Evolutionary conservation across 2,888 invertebrate genomes (phyloP).

Genomic region (Melanostoma scalare): DNA sequence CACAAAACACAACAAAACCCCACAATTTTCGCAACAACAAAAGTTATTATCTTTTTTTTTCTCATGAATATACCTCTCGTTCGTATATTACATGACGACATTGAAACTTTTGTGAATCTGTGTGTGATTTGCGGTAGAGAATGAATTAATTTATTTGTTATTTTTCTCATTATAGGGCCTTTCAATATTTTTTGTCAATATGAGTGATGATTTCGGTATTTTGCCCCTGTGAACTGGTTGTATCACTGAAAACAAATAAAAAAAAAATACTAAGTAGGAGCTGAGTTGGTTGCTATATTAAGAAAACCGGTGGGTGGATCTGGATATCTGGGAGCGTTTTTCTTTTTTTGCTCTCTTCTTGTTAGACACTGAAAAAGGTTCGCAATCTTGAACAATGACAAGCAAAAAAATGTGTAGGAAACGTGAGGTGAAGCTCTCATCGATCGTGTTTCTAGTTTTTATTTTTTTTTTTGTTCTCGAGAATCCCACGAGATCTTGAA

Average conservation of each 20-base stretch:
- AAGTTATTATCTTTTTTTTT: constrained; percentile 18
- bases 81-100: constrained; percentile 55
- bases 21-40: background rate
- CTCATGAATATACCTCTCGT: too few relatives aligned
- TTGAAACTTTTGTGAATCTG: constrained; percentile 43
- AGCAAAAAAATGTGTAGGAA: constrained; percentile 54
- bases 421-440: constrained; percentile 38
- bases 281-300: constrained; percentile 45
- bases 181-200: constrained; percentile 25
- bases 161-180: constrained; percentile 17
- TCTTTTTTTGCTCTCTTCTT: constrained; percentile 23
- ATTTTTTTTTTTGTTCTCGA: constrained; percentile 7
- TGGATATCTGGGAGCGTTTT: constrained; percentile 43
- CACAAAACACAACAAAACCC: too few relatives aligned
- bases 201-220: constrained; percentile 32
- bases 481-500: constrained; percentile 27
- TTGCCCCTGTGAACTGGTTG: constrained; percentile 11
- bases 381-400: constrained; percentile 62
- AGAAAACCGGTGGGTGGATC: constrained; percentile 67
- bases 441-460: constrained; percentile 4
- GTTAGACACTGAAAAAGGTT: constrained; percentile 48
- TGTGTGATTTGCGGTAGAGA: constrained; percentile 46
- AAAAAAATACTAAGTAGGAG: constrained; percentile 12
- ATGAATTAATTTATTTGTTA: constrained; percentile 42
- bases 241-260: constrained; percentile 21